These are phyloP conservation scores for Prenolepis imparis DNA, from an alignment of 2,888 invertebrate species.

Conservation along the genomic window DNA sequence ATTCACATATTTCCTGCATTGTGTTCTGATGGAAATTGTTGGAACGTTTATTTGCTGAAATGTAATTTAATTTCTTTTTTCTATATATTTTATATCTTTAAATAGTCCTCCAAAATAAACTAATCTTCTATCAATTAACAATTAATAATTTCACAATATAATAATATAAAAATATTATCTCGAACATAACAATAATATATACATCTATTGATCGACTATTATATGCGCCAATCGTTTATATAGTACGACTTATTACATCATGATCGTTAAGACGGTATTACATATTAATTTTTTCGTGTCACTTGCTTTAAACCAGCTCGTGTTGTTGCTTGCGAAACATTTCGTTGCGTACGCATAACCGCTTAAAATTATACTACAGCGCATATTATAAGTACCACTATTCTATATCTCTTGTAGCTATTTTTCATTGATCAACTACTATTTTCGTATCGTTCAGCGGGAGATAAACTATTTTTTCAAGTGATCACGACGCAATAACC, in stretches of 20 bases:
- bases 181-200: background rate
- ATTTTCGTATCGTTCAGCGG: background rate
- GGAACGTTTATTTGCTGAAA: background rate
- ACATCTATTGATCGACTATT: background rate
- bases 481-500: background rate
- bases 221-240: background rate
- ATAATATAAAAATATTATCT: slow-evolving; percentile 16
- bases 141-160: background rate
- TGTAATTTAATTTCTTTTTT: background rate
- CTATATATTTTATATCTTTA: background rate
- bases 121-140: background rate
- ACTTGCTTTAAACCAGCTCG: background rate
- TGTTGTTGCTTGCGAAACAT: background rate
- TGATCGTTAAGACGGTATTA: background rate
- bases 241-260: background rate
- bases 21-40: background rate
- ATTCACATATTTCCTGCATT: background rate
- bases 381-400: background rate
- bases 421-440: slow-evolving; percentile 25
- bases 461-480: slow-evolving; percentile 8
- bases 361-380: slow-evolving; percentile 17
- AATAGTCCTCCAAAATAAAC: background rate
- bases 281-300: background rate
- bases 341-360: background rate
- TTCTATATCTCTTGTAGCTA: background rate